phyloP scores from a whole-genome alignment of 2,888 invertebrate species.

The Formica aserva region DNA sequence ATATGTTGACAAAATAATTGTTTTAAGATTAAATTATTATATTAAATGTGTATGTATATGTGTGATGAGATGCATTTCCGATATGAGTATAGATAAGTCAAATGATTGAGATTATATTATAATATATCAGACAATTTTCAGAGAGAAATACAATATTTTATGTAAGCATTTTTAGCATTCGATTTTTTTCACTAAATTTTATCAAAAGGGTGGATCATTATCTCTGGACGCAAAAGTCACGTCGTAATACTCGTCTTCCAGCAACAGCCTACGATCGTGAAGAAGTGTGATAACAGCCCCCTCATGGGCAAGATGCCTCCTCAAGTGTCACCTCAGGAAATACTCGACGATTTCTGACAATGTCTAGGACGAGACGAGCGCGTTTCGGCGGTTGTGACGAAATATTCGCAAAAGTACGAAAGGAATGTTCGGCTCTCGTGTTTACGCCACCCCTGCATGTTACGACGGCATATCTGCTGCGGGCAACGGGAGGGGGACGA shows the following conservation, averaged over 20 bases:
- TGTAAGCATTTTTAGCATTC: background rate
- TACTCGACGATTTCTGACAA: background rate
- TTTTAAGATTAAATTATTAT: background rate
- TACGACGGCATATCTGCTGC: slow-evolving; percentile 74
- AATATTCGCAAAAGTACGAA: slow-evolving; percentile 53
- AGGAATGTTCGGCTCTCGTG: slow-evolving; percentile 71
- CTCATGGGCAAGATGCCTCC: background rate
- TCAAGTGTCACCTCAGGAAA: background rate
- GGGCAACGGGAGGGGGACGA: slow-evolving; percentile 32
- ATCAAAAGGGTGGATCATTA: background rate
- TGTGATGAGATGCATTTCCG: background rate
- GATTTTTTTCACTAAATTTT: background rate
- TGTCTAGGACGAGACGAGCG: background rate
- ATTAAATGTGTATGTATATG: background rate
- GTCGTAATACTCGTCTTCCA: background rate
- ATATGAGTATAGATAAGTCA: background rate
- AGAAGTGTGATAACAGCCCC: background rate
- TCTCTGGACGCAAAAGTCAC: background rate
- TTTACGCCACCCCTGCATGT: slow-evolving; percentile 69
- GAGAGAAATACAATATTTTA: background rate
- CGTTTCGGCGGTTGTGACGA: slow-evolving; percentile 33
- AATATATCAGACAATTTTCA: background rate
- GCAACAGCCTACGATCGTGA: background rate
- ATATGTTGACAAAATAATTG: background rate
- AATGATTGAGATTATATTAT: background rate